Conservation (phyloP, 2,888 invertebrate genomes). For the Platycheirus rosarum region DNA sequence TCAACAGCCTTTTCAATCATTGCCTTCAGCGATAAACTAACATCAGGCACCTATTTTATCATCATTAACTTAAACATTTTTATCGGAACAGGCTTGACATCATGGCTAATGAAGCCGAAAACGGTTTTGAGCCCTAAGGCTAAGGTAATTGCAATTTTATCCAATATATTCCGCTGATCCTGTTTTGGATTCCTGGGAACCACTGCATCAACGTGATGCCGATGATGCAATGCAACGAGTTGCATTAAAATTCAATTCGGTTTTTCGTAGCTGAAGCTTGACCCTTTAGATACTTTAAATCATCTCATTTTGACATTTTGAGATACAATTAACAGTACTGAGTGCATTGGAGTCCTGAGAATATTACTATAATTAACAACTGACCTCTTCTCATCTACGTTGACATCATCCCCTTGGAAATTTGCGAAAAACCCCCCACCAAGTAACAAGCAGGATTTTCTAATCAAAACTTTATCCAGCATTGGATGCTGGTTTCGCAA, state of each 20-base stretch:
- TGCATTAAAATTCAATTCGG: constrained; percentile 60
- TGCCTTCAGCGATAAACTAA: no score
- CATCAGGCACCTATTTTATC: no score
- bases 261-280: constrained; percentile 2
- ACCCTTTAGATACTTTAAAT: not conserved
- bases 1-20: no score
- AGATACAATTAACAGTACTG: not conserved
- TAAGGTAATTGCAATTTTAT: no score
- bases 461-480: constrained; percentile 61
- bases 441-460: constrained; percentile 24
- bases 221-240: constrained; percentile 12
- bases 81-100: no score
- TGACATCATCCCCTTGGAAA: no score
- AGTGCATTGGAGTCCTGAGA: constrained; percentile 13
- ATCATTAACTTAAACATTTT: no score
- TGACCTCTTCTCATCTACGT: constrained; percentile 6
- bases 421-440: constrained; percentile 11
- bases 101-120: no score
- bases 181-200: not conserved
- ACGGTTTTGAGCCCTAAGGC: no score
- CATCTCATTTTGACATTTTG: constrained; percentile 13
- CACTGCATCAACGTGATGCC: constrained; percentile 16
- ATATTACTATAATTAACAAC: constrained; percentile 42
- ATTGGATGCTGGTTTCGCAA: constrained; percentile 9
- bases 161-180: no score